Evolutionary conservation across 2,113 vertebrate species (phyloP).

Genomic region (Haplochromis burtoni): DNA sequence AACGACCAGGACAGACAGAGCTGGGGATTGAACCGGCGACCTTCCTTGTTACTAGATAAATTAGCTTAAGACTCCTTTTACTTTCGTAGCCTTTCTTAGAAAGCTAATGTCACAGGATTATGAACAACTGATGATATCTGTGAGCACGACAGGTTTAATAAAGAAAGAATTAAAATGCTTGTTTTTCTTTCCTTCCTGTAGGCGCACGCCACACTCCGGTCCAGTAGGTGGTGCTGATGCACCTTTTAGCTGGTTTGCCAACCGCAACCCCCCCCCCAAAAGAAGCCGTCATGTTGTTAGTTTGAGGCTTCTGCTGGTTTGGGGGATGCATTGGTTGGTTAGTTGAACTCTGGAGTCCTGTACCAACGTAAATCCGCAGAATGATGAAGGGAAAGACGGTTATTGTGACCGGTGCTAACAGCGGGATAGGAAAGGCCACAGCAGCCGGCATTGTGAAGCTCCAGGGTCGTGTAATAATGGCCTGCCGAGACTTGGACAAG

Average conservation of each 20-base stretch:
- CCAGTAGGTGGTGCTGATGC: background rate
- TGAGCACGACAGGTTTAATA: background rate
- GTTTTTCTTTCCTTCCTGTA: background rate
- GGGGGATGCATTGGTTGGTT: fast-evolving
- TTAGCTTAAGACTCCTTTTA: background rate
- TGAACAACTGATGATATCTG: background rate
- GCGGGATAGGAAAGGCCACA: background rate
- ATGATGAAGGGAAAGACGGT: background rate
- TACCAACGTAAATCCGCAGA: background rate
- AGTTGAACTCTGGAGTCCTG: background rate
- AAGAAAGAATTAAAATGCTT: background rate
- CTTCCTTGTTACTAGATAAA: background rate
- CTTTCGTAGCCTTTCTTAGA: background rate
- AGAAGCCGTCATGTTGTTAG: background rate
- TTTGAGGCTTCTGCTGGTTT: background rate
- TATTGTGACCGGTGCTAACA: constrained; percentile 1
- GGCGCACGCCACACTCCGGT: background rate
- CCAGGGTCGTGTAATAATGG: background rate
- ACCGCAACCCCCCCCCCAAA: background rate
- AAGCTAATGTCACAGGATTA: background rate
- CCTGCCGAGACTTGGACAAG: background rate
- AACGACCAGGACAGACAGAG: background rate
- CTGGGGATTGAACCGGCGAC: fast-evolving
- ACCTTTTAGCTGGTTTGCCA: background rate
- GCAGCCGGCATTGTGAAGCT: background rate